These are phyloP conservation scores for Morpho achilles DNA, from an alignment of 2,888 invertebrate species.

Conservation along the genomic window DNA sequence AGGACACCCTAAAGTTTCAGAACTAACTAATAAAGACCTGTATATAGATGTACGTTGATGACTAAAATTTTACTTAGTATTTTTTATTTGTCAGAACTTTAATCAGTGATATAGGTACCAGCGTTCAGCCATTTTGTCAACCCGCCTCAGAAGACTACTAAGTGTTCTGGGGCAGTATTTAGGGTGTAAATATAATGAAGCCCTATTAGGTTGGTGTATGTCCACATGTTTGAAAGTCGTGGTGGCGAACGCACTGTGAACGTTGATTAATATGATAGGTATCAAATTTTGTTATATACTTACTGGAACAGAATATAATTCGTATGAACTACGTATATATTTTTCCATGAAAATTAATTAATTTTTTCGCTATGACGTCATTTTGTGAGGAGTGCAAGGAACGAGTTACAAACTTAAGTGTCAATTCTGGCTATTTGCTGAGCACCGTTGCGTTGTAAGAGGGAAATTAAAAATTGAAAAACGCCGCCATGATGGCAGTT, in stretches of 20 bases:
- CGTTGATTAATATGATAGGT: no score
- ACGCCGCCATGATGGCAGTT: slow-evolving; percentile 74
- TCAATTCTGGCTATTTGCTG: slow-evolving; percentile 60
- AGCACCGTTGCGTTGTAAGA: slow-evolving; percentile 58
- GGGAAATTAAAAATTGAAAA: slow-evolving; percentile 78
- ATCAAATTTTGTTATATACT: neutral
- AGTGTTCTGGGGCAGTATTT: slow-evolving; percentile 49
- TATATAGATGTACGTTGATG: slow-evolving; percentile 1
- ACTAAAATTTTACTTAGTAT: slow-evolving; percentile 14
- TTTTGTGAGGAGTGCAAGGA: slow-evolving; percentile 23
- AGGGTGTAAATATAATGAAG: slow-evolving; percentile 53
- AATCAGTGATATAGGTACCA: slow-evolving; percentile 37
- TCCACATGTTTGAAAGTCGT: slow-evolving; percentile 4
- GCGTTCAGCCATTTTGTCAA: slow-evolving; percentile 59
- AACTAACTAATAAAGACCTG: slow-evolving; percentile 28
- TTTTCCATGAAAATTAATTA: slow-evolving; percentile 27
- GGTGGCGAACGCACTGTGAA: slow-evolving; percentile 10
- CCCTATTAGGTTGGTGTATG: slow-evolving; percentile 37
- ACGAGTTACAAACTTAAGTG: slow-evolving; percentile 63
- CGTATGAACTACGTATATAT: neutral
- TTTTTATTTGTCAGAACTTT: slow-evolving; percentile 28
- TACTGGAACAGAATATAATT: neutral
- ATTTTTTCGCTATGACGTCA: slow-evolving; percentile 30
- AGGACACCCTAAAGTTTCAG: slow-evolving; percentile 36
- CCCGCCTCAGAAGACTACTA: slow-evolving; percentile 59